phyloP scores from a whole-genome alignment of 1,140 invertebrate species.

The Trypoxylus dichotomus region DNA sequence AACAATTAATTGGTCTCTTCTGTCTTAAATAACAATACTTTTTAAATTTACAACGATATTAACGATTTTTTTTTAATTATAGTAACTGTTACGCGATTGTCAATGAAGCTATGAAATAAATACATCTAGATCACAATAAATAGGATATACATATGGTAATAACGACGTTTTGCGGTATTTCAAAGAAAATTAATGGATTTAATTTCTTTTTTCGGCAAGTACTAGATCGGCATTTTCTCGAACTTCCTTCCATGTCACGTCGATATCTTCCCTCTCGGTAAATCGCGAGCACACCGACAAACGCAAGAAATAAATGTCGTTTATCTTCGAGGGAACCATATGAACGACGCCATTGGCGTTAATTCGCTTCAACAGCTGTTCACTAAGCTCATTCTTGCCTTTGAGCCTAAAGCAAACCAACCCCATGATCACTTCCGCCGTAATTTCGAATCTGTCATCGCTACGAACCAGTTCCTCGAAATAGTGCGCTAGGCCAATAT shows the following conservation, averaged over 20 bases:
- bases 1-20: no score
- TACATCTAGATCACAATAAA: background rate
- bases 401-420: conserved; percentile 94
- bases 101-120: background rate
- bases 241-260: conserved; percentile 86
- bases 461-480: conserved; percentile 63
- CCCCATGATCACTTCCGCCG: conserved; percentile 84
- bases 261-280: conserved; percentile 81
- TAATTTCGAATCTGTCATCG: conserved; percentile 82
- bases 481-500: conserved; percentile 75
- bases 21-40: no score
- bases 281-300: conserved; percentile 88
- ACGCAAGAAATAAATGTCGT: conserved; percentile 82
- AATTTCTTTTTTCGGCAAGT: conserved; percentile 34
- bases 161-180: no score
- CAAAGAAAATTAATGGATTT: background rate
- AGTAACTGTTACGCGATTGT: background rate
- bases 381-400: conserved; percentile 82
- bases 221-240: conserved; percentile 70
- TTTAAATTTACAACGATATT: no score
- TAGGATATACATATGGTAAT: background rate
- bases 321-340: conserved; percentile 88
- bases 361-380: conserved; percentile 80
- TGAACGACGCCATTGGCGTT: conserved; percentile 94
- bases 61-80: background rate